Percentiles rank a stretch among this genome's conserved stretches.
These are phyloP conservation scores for Augochlorella aurata DNA, from an alignment of 2,888 invertebrate genomes.

Conservation along the genomic window DNA sequence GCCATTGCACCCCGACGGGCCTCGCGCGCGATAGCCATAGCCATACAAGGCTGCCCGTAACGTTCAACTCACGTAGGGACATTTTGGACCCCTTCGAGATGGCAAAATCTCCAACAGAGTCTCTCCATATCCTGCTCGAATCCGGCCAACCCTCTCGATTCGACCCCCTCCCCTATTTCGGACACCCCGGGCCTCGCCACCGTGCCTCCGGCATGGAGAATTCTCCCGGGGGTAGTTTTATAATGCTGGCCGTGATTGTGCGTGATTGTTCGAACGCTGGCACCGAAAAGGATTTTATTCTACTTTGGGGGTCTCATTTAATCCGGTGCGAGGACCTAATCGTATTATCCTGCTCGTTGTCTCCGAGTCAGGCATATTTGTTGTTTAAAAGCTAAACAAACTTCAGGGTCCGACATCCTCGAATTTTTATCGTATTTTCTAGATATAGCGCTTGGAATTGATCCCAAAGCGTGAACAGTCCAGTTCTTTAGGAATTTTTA, in stretches of 20 bases:
- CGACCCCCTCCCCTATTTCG: conserved; percentile 35
- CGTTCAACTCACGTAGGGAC: conserved; percentile 67
- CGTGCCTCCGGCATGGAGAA: conserved; percentile 30
- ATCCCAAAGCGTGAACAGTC: too few species aligned
- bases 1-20: conserved; percentile 52
- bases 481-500: too few species aligned
- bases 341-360: background rate
- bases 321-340: conserved; percentile 18
- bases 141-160: conserved; percentile 42
- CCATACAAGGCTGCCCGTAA: conserved; percentile 57
- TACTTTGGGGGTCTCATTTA: conserved; percentile 38
- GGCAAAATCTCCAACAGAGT: conserved; percentile 71
- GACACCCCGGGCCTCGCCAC: background rate
- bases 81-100: conserved; percentile 72
- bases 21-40: conserved; percentile 51
- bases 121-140: conserved; percentile 50
- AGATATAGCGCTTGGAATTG: too few species aligned
- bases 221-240: conserved; percentile 76
- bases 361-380: background rate
- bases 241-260: conserved; percentile 77
- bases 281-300: conserved; percentile 52
- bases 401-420: background rate
- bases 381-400: too few species aligned
- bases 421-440: too few species aligned
- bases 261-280: conserved; percentile 73